A percentile compares a stretch with the other conserved stretches of the same genome.
Conservation (phyloP, 2,888 invertebrate species). For the Diloba caeruleocephala region DNA sequence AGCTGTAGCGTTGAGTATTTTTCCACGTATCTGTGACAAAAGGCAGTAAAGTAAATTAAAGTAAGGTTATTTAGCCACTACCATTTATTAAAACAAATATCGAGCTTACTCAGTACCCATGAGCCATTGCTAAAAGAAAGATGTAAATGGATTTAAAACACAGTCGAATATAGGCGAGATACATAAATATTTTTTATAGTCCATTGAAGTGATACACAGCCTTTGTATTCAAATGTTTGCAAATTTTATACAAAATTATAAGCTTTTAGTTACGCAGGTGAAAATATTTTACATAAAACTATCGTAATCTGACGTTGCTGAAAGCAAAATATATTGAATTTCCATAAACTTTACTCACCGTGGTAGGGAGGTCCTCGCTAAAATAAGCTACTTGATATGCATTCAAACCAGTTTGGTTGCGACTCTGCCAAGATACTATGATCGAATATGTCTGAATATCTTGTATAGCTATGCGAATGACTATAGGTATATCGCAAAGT, state of each 20-base stretch:
- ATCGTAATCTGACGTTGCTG: constrained; percentile 19
- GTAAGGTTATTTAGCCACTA: not conserved
- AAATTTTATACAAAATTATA: constrained; percentile 68
- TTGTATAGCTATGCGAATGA: constrained; percentile 95
- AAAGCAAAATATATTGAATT: constrained; percentile 29
- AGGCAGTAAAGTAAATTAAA: constrained; percentile 20
- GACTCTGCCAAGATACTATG: constrained; percentile 96
- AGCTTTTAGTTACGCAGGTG: constrained; percentile 63
- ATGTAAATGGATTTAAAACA: constrained; percentile 81
- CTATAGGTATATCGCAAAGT: constrained; percentile 95
- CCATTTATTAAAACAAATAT: constrained; percentile 27
- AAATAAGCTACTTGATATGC: constrained; percentile 96
- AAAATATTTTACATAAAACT: constrained; percentile 45
- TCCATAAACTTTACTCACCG: constrained; percentile 78
- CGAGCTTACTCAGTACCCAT: constrained; percentile 61
- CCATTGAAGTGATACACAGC: constrained; percentile 88
- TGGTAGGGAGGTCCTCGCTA: constrained; percentile 86
- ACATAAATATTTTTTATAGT: constrained; percentile 89
- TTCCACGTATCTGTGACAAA: constrained; percentile 91
- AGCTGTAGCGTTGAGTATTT: constrained; percentile 92
- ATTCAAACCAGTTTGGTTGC: constrained; percentile 95
- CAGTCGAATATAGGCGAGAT: constrained; percentile 79
- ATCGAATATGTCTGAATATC: constrained; percentile 96
- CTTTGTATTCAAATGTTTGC: constrained; percentile 87
- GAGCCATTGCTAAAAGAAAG: constrained; percentile 75